Evolutionary conservation across 2,888 invertebrate genomes (phyloP), one percentile per base, ranked within the genome.

Genomic region (Odontomyia ornata): DNA sequence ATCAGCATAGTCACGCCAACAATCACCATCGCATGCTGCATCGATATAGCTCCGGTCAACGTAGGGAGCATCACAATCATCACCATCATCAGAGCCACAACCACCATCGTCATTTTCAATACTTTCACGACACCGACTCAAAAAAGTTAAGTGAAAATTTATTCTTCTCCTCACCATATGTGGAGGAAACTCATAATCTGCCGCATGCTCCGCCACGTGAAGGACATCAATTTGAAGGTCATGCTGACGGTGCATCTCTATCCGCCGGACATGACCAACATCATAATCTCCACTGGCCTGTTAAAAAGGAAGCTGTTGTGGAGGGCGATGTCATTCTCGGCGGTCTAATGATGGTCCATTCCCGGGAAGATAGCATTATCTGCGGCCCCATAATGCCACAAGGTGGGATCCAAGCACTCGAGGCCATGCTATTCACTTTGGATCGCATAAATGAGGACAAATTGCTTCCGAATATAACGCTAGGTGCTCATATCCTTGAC

Each of bases 331-430:
- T 96, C 79, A 90, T 94, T 30, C 88, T 96, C 25, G 96, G 96
- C 1, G 96, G 95, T 0, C 89, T 96, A 67, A 96, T 96, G 94
- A 96, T 96, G 96, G 94, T 96, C 15, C 96, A 96, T 86, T 93
- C 94, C 78, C 88, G 96, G 25, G 93, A 94, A 81, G 95, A 95
- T 83, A 89, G 89, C 69, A 88, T 92, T 72, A 93, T 92, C 64
- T 96, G 96, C 83, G 96, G 96, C 0, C 93, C 93, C 21, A 92
- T 96, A 80, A 96, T 96, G 96, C 93, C 95, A 4, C 95, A 96
- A 87, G 96, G 95, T 7, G 93, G 93, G 69, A 91, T 93, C 76
- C 93, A 93, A 85, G 95, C 96, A 1, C 87, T 96, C 52, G 96
- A 96, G 85, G 93, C 93, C 0, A 96, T 96, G 96, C 88, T 96